Evolutionary conservation across 1,140 invertebrate genomes (phyloP).

Genomic region (Stenopsyche tienmushanensis): DNA sequence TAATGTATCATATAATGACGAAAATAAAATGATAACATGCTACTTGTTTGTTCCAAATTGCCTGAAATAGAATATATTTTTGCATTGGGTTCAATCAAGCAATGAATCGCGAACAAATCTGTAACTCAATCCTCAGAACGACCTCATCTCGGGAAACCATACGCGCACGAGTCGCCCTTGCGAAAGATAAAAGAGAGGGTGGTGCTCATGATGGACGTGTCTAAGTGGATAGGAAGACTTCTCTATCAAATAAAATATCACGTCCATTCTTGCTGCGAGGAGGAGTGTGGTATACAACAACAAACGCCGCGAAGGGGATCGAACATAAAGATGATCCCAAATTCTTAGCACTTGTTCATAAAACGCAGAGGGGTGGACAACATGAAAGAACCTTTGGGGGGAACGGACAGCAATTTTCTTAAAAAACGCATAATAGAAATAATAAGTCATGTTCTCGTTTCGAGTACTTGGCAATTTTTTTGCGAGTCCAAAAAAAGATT

Average conservation of each 20-base stretch:
- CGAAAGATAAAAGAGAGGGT: conserved; percentile 1
- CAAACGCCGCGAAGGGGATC: conserved; percentile 8
- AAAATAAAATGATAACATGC: too few species aligned
- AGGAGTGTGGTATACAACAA: conserved; percentile 27
- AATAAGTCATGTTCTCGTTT: conserved; percentile 7
- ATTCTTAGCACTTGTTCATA: conserved; percentile 31
- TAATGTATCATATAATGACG: too few species aligned
- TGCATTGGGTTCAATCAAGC: too few species aligned
- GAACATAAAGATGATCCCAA: conserved; percentile 23
- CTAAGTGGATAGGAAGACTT: conserved; percentile 39
- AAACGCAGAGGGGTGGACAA: neutral
- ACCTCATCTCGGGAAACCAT: neutral
- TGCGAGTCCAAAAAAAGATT: too few species aligned
- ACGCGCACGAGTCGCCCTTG: conserved; percentile 7
- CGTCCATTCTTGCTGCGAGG: conserved; percentile 26
- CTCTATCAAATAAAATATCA: conserved; percentile 41
- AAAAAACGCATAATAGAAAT: conserved; percentile 20
- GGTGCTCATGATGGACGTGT: conserved; percentile 35
- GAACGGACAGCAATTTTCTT: conserved; percentile 17
- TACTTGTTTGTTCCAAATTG: too few species aligned
- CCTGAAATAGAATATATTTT: too few species aligned
- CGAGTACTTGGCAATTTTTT: too few species aligned
- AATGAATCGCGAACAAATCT: too few species aligned
- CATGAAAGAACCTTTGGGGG: neutral
- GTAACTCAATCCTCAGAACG: too few species aligned